Conservation (phyloP, 2,888 invertebrate species). For the Dasypolia templi region DNA sequence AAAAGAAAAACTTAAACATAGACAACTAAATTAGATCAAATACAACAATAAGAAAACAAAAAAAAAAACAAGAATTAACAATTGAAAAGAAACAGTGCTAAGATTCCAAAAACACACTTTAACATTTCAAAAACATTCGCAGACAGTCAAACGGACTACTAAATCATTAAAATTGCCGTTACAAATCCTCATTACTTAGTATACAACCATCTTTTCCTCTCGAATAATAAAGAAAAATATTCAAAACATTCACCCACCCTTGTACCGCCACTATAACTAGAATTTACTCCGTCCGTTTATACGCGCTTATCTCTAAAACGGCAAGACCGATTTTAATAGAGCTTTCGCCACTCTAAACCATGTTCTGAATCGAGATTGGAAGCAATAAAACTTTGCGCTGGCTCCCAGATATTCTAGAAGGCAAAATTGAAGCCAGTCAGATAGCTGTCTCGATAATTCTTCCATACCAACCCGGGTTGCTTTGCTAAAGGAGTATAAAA, state of each 20-base stretch:
- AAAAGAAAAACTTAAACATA: conserved; percentile 16
- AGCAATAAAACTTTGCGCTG: conserved; percentile 44
- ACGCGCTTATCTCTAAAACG: conserved; percentile 35
- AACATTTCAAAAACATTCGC: conserved; percentile 54
- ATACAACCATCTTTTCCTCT: conserved; percentile 67
- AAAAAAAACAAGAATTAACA: conserved; percentile 52
- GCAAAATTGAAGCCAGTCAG: conserved; percentile 54
- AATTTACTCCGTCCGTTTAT: conserved; percentile 33
- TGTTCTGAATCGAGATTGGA: conserved; percentile 28
- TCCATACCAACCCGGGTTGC: conserved; percentile 47
- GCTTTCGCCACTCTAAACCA: conserved; percentile 21
- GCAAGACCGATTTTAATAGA: conserved; percentile 34
- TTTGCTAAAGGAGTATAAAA: conserved; percentile 80
- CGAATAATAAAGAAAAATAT: conserved; percentile 71
- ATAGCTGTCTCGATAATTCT: conserved; percentile 68
- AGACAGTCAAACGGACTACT: conserved; percentile 62
- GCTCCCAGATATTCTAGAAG: conserved; percentile 42
- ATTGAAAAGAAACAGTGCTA: conserved; percentile 45
- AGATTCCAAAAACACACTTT: conserved; percentile 39
- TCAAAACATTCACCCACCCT: conserved; percentile 65
- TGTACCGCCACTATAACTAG: conserved; percentile 43
- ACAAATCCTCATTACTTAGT: conserved; percentile 76
- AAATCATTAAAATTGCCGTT: conserved; percentile 75
- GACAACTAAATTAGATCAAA: conserved; percentile 15
- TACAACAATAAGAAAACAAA: conserved; percentile 29